Evolutionary conservation across 1,140 invertebrate genomes (phyloP).

Genomic region (Bombus picipes): DNA sequence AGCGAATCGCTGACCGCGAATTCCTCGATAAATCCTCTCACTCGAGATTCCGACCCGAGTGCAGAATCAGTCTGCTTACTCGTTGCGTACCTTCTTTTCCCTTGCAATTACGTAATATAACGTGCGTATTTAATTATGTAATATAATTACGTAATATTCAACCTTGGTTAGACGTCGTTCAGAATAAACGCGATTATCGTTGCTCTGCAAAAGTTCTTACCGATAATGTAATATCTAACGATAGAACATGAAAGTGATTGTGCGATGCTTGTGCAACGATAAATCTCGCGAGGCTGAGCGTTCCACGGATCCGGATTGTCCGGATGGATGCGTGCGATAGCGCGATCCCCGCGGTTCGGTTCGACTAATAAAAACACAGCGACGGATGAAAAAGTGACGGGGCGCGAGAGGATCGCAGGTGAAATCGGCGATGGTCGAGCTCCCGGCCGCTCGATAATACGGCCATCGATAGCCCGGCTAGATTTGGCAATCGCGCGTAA

Average conservation of each 20-base stretch:
- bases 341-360: conserved; percentile 20
- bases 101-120: neutral
- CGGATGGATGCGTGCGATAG: conserved; percentile 47
- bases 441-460: conserved; percentile 64
- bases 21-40: conserved; percentile 12
- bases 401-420: conserved; percentile 53
- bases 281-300: conserved; percentile 18
- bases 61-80: neutral
- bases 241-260: neutral
- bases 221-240: conserved; percentile 1
- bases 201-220: no score
- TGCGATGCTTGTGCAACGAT: neutral
- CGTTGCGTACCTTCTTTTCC: neutral
- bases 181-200: neutral
- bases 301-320: conserved; percentile 42
- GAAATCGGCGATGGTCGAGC: conserved; percentile 40
- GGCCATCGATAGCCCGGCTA: conserved; percentile 68
- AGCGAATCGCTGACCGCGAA: conserved; percentile 36
- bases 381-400: conserved; percentile 62
- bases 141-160: neutral
- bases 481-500: conserved; percentile 74
- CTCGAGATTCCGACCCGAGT: neutral
- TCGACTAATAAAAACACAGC: conserved; percentile 57
- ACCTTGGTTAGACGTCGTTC: neutral
- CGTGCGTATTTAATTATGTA: neutral